phyloP scores from a whole-genome alignment of 1,140 invertebrate species.

The Lanistes nyassanus region DNA sequence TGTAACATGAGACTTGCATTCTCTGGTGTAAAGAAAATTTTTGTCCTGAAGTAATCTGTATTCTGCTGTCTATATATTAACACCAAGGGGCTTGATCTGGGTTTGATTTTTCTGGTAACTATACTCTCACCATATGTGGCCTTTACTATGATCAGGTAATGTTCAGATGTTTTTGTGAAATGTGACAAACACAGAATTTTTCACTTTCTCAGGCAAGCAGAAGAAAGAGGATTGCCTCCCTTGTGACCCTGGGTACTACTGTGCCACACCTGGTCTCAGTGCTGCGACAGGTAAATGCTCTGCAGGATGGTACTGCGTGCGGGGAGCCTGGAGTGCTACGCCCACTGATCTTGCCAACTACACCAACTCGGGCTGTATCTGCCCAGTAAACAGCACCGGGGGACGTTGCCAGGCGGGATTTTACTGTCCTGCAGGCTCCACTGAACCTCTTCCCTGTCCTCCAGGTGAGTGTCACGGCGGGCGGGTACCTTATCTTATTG shows the following conservation, averaged over 20 bases:
- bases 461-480: slow-evolving; percentile 56
- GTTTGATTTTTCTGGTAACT: no score
- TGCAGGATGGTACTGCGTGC: slow-evolving; percentile 60
- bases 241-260: slow-evolving; percentile 57
- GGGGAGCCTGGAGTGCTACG: slow-evolving; percentile 52
- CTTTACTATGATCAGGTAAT: no score
- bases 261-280: slow-evolving; percentile 50
- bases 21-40: no score
- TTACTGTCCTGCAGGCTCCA: slow-evolving; percentile 58
- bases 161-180: no score
- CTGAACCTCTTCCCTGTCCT: slow-evolving; percentile 44
- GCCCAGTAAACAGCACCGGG: slow-evolving; percentile 57
- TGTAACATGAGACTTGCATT: no score
- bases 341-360: slow-evolving; percentile 55
- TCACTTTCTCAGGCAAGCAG: slow-evolving; percentile 22
- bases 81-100: no score
- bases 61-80: no score
- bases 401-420: slow-evolving; percentile 58
- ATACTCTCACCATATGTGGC: no score
- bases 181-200: no score
- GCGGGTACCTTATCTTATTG: no score
- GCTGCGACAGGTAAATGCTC: slow-evolving; percentile 48
- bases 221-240: slow-evolving; percentile 49
- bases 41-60: no score
- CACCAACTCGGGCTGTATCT: slow-evolving; percentile 52